Evolutionary conservation across 2,113 vertebrate genomes (phyloP).

Genomic region (Epinephelus moara): DNA sequence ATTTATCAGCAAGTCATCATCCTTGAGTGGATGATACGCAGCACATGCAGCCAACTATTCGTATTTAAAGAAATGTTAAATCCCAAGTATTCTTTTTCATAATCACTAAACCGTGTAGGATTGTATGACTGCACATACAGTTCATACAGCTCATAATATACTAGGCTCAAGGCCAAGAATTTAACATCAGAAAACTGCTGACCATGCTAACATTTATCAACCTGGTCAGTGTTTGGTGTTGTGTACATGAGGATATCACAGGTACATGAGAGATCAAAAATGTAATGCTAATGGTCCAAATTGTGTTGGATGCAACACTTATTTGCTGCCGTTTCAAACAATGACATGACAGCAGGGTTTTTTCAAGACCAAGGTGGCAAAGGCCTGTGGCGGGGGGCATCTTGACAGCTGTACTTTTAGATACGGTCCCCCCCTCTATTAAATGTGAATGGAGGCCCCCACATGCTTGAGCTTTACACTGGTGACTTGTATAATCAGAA

Average conservation of each 20-base stretch:
- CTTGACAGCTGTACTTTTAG: too few species aligned
- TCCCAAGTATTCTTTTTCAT: not conserved
- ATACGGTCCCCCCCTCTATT: too few species aligned
- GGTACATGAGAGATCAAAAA: not conserved
- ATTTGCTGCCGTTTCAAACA: not conserved
- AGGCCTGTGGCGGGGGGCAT: too few species aligned
- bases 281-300: too few species aligned
- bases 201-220: not conserved
- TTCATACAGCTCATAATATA: not conserved
- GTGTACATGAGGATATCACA: not conserved
- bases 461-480: too few species aligned
- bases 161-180: not conserved
- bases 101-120: not conserved
- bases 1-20: not conserved
- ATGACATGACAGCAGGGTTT: too few species aligned
- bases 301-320: not conserved
- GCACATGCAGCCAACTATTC: not conserved
- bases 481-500: too few species aligned
- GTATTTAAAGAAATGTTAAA: not conserved
- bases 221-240: not conserved
- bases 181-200: not conserved
- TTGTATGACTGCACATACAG: not conserved
- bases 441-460: too few species aligned
- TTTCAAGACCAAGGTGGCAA: too few species aligned
- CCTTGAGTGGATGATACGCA: not conserved